Base-by-base conservation (phyloP, 2,797 vertebrate species). In the Gambelia wislizenii region DNA sequence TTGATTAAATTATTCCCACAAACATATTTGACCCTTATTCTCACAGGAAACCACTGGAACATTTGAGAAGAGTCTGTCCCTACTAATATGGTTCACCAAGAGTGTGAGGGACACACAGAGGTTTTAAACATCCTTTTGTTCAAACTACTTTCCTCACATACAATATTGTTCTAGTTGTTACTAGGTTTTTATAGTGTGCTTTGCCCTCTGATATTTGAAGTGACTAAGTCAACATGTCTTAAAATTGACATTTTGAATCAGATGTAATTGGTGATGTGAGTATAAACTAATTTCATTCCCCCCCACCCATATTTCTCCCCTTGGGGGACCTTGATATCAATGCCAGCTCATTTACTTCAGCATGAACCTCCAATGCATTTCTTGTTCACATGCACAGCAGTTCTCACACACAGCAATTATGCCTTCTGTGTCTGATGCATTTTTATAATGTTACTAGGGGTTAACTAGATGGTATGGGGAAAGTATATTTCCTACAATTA, bases 191-290 rank as follows among this genome's bases (percentile, higher is more conserved):
- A 77, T 47, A 64, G 54, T 27, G 22, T 49, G 33, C n/a, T 61
- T 77, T 47, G 42, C 56, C 72, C 72, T 59, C 75, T 77, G 74
- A 61, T 64, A 86, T 77, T 61, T 77, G 30, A 64, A 64, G 54
- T 59, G 69, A 56, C 47, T 30, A 75, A 52, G 52, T 75, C 84
- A 85, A 77, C 56, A 86, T 77, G 42, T 86, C 56, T 61, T 86
- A 56, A 77, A 86, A 86, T 86, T 77, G n/a, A n/a, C n/a, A n/a
- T n/a, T n/a, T n/a, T n/a, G 74, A 76, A 77, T 77, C 56, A 86
- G 42, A 36, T n/a, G 75, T 61, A 64, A 77, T 86, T 56, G 30
- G 8, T 30, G 30, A 33, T 56, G 6, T 56, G n/a, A 54, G 16
- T 80, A n/a, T n/a, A 80, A 80, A 80, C 52, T 52, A 14, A 4